phyloP scores from a whole-genome alignment of 2,888 invertebrate genomes.

The Troilus luridus region DNA sequence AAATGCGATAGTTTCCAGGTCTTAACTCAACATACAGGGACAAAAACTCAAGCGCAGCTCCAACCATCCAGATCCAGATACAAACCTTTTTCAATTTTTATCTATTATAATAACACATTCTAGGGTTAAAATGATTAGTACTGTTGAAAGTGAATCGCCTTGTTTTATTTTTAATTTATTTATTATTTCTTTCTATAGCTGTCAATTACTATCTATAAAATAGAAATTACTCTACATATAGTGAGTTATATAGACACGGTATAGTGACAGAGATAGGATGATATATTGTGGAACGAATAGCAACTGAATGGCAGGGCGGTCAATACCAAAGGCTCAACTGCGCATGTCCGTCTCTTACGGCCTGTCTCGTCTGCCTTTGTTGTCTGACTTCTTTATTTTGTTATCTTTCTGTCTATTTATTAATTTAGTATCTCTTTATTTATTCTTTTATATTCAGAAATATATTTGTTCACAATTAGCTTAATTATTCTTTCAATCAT shows the following conservation, averaged over 20 bases:
- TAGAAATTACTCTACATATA: background rate
- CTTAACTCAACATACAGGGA: no score
- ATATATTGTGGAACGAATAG: background rate
- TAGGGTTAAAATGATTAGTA: no score
- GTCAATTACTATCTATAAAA: background rate
- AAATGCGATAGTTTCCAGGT: no score
- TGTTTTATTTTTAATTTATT: no score
- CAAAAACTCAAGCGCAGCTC: no score
- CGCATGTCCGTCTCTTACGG: background rate
- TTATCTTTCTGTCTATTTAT: background rate
- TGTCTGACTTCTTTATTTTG: slow-evolving; percentile 16
- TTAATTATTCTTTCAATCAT: no score
- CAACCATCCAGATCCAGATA: no score
- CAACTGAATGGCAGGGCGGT: background rate
- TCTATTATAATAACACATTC: no score
- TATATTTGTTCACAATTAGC: background rate
- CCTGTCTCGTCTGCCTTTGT: background rate
- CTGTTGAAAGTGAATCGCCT: no score
- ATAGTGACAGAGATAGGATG: background rate
- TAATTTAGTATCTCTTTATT: background rate
- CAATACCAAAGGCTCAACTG: background rate
- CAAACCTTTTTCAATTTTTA: no score
- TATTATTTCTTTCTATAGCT: background rate
- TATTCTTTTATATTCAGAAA: background rate
- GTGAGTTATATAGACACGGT: background rate